These are phyloP conservation scores for Noctua janthe DNA, from an alignment of 2,888 invertebrate genomes.

Conservation along the genomic window DNA sequence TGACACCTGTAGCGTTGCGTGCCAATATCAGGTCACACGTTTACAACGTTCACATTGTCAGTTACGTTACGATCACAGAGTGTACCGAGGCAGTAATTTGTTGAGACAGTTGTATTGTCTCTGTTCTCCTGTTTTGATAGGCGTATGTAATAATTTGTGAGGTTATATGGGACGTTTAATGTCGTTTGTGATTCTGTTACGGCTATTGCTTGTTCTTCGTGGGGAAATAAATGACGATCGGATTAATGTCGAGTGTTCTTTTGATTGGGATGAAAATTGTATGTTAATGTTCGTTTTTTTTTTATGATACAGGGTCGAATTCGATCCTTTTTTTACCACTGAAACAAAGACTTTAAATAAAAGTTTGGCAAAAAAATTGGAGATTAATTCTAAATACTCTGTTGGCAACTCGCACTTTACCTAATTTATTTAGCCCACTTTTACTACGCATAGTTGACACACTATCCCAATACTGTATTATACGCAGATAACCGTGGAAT, in stretches of 20 bases:
- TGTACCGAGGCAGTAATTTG: slow-evolving; percentile 64
- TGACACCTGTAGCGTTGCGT: slow-evolving; percentile 79
- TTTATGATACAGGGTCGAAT: neutral
- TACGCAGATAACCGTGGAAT: neutral
- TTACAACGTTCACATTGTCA: slow-evolving; percentile 62
- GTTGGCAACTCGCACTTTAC: neutral
- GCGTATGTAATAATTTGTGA: slow-evolving; percentile 38
- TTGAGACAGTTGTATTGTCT: slow-evolving; percentile 67
- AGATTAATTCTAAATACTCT: neutral
- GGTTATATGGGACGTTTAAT: slow-evolving; percentile 20
- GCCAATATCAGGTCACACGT: slow-evolving; percentile 67
- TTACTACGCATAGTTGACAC: neutral
- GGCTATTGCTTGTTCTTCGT: neutral
- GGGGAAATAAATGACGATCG: neutral
- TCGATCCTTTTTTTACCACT: neutral
- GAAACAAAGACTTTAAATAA: neutral
- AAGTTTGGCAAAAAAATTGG: neutral
- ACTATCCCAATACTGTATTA: neutral
- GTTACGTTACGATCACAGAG: slow-evolving; percentile 56
- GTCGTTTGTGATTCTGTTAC: slow-evolving; percentile 42
- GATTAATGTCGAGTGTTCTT: neutral
- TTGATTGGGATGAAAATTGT: slow-evolving; percentile 7
- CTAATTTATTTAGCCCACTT: slow-evolving; percentile 11
- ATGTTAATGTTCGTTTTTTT: neutral
- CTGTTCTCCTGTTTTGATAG: slow-evolving; percentile 42